phyloP scores from a whole-genome alignment of 1,140 invertebrate genomes.

The Temnothorax nylanderi region DNA sequence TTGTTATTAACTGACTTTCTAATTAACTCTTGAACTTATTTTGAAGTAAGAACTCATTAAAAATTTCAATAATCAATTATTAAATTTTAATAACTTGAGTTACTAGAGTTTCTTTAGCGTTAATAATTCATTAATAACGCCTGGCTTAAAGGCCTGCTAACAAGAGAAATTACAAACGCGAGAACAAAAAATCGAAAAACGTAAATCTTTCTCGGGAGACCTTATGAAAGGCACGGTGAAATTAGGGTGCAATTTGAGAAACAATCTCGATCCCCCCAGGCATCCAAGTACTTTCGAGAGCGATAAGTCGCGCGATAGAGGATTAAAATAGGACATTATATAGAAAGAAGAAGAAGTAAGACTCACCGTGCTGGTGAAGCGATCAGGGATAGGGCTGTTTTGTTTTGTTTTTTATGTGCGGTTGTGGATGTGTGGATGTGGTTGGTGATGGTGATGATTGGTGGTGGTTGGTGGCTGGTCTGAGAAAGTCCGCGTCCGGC shows the following conservation, averaged over 20 bases:
- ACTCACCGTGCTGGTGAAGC: slow-evolving; percentile 84
- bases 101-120: background rate
- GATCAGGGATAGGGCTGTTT: slow-evolving; percentile 78
- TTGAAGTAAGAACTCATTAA: background rate
- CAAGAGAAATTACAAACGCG: background rate
- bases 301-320: slow-evolving; percentile 27
- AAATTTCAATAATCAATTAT: slow-evolving; percentile 18
- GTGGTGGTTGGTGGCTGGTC: slow-evolving; percentile 72
- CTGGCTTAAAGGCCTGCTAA: background rate
- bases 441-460: slow-evolving; percentile 73
- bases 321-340: slow-evolving; percentile 64
- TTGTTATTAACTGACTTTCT: background rate
- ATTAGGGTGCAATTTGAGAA: slow-evolving; percentile 5
- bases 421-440: slow-evolving; percentile 76
- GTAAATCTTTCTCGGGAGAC: background rate
- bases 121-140: background rate
- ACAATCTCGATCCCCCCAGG: background rate
- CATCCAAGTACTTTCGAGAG: slow-evolving; percentile 39
- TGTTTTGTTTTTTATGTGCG: slow-evolving; percentile 65
- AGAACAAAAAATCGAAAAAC: background rate
- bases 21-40: slow-evolving; percentile 2
- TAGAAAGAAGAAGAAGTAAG: slow-evolving; percentile 81
- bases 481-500: slow-evolving; percentile 77
- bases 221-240: background rate
- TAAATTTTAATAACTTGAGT: slow-evolving; percentile 20